These are phyloP conservation scores for Drosophila fulvimacula DNA, from an alignment of 2,888 invertebrate species.

Conservation along the genomic window DNA sequence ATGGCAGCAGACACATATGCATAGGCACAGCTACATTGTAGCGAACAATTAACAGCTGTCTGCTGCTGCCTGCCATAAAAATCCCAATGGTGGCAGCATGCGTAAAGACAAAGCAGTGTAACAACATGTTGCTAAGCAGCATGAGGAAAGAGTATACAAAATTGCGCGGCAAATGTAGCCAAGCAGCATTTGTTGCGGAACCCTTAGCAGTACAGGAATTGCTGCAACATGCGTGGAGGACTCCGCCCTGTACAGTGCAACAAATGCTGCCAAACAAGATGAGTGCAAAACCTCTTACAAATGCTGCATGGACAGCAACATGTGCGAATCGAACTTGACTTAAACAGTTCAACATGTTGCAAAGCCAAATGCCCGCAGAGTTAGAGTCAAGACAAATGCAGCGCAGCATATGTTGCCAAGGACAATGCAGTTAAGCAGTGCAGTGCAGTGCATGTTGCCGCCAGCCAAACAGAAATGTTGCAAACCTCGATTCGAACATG, in stretches of 20 bases:
- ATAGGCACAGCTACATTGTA: slow-evolving; percentile 40
- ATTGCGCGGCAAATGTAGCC: background rate
- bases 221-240: background rate
- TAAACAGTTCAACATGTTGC: background rate
- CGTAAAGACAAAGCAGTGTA: background rate
- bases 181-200: too few relatives aligned
- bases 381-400: background rate
- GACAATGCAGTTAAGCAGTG: background rate
- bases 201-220: too few relatives aligned
- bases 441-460: slow-evolving; percentile 47
- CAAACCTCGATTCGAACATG: slow-evolving; percentile 31
- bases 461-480: slow-evolving; percentile 23
- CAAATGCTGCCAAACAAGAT: slow-evolving; percentile 52
- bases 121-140: background rate
- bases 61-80: slow-evolving; percentile 34
- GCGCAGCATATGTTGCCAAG: background rate
- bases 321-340: background rate
- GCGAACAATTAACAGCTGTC: slow-evolving; percentile 54
- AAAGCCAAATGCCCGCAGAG: too few relatives aligned
- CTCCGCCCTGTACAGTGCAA: background rate
- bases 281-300: background rate
- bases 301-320: too few relatives aligned
- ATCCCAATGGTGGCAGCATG: slow-evolving; percentile 15
- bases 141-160: background rate
- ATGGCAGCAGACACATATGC: slow-evolving; percentile 11